Evolutionary conservation across 1,140 invertebrate genomes (phyloP).

Genomic region (Listronotus bonariensis): DNA sequence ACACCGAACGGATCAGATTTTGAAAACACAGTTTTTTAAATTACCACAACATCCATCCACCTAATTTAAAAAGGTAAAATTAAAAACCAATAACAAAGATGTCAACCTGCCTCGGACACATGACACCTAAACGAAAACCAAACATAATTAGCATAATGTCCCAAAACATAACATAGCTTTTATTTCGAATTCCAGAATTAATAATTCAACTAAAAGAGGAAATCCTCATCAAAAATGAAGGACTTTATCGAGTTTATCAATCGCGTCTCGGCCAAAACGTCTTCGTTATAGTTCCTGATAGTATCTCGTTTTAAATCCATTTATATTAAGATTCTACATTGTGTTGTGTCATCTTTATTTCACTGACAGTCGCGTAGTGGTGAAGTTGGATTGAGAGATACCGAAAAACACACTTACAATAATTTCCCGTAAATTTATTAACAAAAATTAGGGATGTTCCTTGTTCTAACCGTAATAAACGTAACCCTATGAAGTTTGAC

Average conservation of each 20-base stretch:
- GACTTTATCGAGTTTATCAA: constrained; percentile 48
- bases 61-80: neutral
- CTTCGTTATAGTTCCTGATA: constrained; percentile 44
- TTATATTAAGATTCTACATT: constrained; percentile 51
- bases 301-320: constrained; percentile 44
- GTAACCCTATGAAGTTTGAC: too few relatives aligned
- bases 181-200: constrained; percentile 45
- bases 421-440: too few relatives aligned
- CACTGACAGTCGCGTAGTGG: constrained; percentile 22
- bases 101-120: constrained; percentile 13
- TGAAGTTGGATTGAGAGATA: constrained; percentile 7
- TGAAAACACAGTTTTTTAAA: neutral
- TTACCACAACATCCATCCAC: neutral
- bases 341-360: constrained; percentile 46
- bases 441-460: too few relatives aligned
- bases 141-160: constrained; percentile 35
- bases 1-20: too few relatives aligned
- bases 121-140: constrained; percentile 30
- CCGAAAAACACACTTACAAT: too few relatives aligned
- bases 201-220: constrained; percentile 46
- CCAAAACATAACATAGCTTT: constrained; percentile 36
- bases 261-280: constrained; percentile 37
- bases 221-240: constrained; percentile 49
- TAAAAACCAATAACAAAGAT: constrained; percentile 32
- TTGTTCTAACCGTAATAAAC: too few relatives aligned